Conservation (phyloP, 2,113 vertebrate genomes). For the Rhinogobius similis region DNA sequence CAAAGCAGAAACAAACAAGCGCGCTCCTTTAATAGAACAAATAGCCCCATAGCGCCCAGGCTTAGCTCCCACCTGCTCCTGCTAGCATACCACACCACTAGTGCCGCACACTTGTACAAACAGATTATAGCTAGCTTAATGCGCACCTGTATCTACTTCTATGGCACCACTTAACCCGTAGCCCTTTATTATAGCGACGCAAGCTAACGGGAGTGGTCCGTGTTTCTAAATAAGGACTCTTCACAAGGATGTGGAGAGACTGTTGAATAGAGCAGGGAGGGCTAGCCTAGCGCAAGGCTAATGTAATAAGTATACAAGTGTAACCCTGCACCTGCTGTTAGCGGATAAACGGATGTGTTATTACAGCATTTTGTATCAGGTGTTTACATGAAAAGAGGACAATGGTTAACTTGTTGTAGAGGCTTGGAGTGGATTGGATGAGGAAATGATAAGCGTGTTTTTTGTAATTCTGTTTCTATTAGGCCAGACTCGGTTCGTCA, state of each 20-base stretch:
- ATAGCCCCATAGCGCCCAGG: background rate
- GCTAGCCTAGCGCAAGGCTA: background rate
- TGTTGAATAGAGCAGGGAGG: background rate
- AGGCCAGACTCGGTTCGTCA: no score
- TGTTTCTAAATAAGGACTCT: conserved; percentile 5
- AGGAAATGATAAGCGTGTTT: background rate
- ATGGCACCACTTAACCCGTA: conserved; percentile 2
- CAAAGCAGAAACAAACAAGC: background rate
- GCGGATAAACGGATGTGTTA: background rate
- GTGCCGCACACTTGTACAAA: background rate
- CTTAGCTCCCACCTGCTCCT: conserved; percentile 6
- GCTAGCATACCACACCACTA: background rate
- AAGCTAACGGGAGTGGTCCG: conserved; percentile 1
- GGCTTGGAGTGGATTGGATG: background rate
- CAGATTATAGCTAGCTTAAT: background rate
- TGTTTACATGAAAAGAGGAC: no score
- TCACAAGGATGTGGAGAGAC: conserved; percentile 1
- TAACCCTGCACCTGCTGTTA: conserved; percentile 5
- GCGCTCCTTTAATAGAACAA: background rate
- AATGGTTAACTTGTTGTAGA: background rate
- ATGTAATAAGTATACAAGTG: background rate
- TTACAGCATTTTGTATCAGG: background rate
- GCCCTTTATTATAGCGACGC: conserved; percentile 3
- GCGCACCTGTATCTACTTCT: conserved; percentile 5
- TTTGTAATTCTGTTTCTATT: no score